Percentiles rank a stretch among this genome's conserved stretches.
Conservation (phyloP, 2,113 vertebrate genomes). For the Barbus barbus region DNA sequence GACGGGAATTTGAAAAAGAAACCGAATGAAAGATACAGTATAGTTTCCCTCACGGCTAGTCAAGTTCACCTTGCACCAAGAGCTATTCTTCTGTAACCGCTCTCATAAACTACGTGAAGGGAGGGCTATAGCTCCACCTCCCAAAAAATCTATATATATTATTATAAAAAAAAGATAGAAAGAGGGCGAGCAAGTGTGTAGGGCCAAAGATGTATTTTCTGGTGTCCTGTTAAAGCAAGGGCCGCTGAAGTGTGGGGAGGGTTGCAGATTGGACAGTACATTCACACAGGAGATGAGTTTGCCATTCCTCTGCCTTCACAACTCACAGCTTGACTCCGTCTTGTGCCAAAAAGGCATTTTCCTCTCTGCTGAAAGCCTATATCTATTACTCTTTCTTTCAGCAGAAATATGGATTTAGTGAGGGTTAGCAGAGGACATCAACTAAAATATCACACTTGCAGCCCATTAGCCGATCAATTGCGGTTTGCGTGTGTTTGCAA, state of each 20-base stretch:
- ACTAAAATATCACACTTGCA: slow-evolving; percentile 1
- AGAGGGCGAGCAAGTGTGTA: background rate
- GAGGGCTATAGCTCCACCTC: slow-evolving; percentile 1
- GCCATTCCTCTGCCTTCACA: slow-evolving; percentile 32
- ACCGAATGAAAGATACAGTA: background rate
- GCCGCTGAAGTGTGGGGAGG: slow-evolving; percentile 17
- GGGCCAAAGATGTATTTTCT: slow-evolving; percentile 26
- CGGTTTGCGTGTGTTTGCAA: background rate
- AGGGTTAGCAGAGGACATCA: background rate
- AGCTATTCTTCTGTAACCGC: slow-evolving; percentile 21
- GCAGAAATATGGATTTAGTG: slow-evolving; percentile 22
- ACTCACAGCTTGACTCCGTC: slow-evolving; percentile 31
- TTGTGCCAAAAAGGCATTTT: slow-evolving; percentile 39
- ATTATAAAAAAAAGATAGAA: slow-evolving; percentile 24
- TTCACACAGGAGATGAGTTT: slow-evolving; percentile 42
- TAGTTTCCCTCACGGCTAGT: background rate
- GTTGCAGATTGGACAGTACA: slow-evolving; percentile 36
- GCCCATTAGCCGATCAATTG: slow-evolving; percentile 10
- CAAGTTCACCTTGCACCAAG: slow-evolving; percentile 32
- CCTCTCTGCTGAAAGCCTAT: slow-evolving; percentile 16
- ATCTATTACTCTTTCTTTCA: slow-evolving; percentile 30
- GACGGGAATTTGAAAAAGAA: background rate
- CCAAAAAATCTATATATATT: slow-evolving; percentile 33
- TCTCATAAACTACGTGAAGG: slow-evolving; percentile 17
- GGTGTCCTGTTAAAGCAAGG: slow-evolving; percentile 22